These are phyloP conservation scores for Cyclopterus lumpus DNA, from an alignment of 2,797 vertebrate genomes.

Conservation along the genomic window DNA sequence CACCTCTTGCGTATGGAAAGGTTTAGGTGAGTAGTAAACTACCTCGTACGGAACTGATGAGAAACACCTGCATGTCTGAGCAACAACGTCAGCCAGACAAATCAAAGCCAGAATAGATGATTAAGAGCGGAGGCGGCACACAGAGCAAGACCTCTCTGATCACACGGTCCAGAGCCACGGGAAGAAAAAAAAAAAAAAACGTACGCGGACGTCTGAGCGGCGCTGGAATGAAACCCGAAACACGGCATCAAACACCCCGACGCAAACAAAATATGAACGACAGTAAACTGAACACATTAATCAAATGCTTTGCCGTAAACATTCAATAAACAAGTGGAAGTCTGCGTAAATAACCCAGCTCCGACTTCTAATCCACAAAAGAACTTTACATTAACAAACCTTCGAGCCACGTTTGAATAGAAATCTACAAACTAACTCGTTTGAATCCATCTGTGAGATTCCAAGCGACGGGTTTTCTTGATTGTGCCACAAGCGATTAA, in stretches of 20 bases:
- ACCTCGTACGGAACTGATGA: constrained; percentile 77
- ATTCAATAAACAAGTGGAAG: constrained; percentile 41
- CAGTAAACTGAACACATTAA: constrained; percentile 42
- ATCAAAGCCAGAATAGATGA: constrained; percentile 73
- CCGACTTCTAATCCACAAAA: constrained; percentile 23
- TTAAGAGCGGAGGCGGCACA: constrained; percentile 59
- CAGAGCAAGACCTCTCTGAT: constrained; percentile 63
- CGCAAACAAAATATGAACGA: constrained; percentile 39
- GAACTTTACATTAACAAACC: constrained; percentile 25
- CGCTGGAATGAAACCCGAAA: constrained; percentile 47
- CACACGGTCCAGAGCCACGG: constrained; percentile 18
- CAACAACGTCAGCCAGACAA: constrained; percentile 58
- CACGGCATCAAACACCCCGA: constrained; percentile 21
- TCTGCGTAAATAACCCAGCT: constrained; percentile 35
- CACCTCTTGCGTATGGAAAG: constrained; percentile 77
- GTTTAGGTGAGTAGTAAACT: constrained; percentile 79
- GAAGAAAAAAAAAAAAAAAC: too few relatives aligned
- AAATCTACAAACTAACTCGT: constrained; percentile 33
- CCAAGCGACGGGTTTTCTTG: constrained; percentile 28
- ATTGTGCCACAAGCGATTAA: constrained; percentile 52
- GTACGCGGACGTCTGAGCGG: constrained; percentile 7
- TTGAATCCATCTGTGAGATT: constrained; percentile 40
- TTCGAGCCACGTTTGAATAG: constrained; percentile 42
- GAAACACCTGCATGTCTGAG: constrained; percentile 81
- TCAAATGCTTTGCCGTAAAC: constrained; percentile 44